A percentile compares a stretch with the other conserved stretches of the same genome.
Conservation (phyloP, 2,888 invertebrate species). For the Entomobrya proxima region DNA sequence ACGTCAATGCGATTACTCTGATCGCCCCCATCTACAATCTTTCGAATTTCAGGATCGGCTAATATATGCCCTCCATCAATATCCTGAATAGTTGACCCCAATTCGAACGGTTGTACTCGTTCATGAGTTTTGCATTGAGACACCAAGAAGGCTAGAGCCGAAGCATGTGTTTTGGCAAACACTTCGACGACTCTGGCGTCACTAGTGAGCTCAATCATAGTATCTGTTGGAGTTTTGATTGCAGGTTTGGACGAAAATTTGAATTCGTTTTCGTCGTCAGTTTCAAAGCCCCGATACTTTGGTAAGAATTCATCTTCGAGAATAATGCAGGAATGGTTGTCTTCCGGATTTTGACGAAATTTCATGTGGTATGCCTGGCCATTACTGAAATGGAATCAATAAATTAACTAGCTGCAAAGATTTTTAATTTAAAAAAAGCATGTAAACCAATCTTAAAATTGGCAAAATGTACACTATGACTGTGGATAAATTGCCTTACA, state of each 20-base stretch:
- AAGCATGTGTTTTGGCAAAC: slow-evolving; percentile 47
- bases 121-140: slow-evolving; percentile 54
- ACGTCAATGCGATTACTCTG: slow-evolving; percentile 71
- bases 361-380: slow-evolving; percentile 59
- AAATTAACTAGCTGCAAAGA: no score
- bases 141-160: slow-evolving; percentile 53
- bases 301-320: slow-evolving; percentile 49
- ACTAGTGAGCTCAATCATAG: slow-evolving; percentile 38
- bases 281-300: slow-evolving; percentile 64
- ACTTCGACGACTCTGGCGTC: slow-evolving; percentile 67
- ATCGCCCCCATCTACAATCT: slow-evolving; percentile 71
- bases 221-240: slow-evolving; percentile 56
- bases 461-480: no score
- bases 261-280: slow-evolving; percentile 64
- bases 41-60: slow-evolving; percentile 64
- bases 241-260: slow-evolving; percentile 57
- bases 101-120: background rate
- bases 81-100: background rate
- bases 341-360: slow-evolving; percentile 53
- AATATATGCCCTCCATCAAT: background rate
- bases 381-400: slow-evolving; percentile 40
- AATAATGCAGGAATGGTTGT: slow-evolving; percentile 54
- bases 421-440: no score
- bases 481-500: slow-evolving; percentile 34
- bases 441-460: no score